Evolutionary conservation across 2,888 invertebrate genomes (phyloP), one percentile per base, ranked within the genome.

Genomic region (Heliconius ethilla): DNA sequence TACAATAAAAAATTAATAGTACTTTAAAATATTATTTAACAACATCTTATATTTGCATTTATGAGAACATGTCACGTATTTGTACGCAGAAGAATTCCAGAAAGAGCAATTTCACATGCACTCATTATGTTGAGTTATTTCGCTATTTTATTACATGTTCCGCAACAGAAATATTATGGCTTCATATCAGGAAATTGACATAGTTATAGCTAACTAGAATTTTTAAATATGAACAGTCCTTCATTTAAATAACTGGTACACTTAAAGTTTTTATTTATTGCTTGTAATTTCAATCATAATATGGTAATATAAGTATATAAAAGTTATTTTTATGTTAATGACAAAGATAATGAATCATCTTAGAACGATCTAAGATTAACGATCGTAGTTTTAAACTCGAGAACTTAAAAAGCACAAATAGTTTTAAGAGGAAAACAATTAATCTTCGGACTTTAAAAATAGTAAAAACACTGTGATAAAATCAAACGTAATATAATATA

Each of bases 61-160:
- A 25, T 15, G 11, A 62, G 25, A 25, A 15, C 7, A 15, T 27
- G 27, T 29, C 13, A 6, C 13, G 25, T 25, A 25, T 62, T 62
- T 62, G 63, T 63, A 27, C 25, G 15, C 27, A 29, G 63, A 63
- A 18, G 65, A 40, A 67, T 67, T 67, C n/a, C 13, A 67, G 13
- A 67, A 67, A 40, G 1, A 67, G 18, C 11, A 18, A 25, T 51
- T 27, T 55, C 27, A 70, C 18, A 70, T 70, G 27, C 18, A 70
- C 29, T 29, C 51, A 33, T 29, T 22, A 55, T 29, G 22, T 45
- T 72, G 29, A n/a, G 33, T n/a, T 72, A 55, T 72, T 72, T 29
- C 29, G n/a, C 55, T 72, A 55, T 55, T 72, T 55, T 55, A 55
- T 33, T 33, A 72, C 51, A 72, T 51, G 70, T 55, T 72, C 55